Conservation (phyloP, 2,113 vertebrate species). For the Hippocampus barbouri region DNA sequence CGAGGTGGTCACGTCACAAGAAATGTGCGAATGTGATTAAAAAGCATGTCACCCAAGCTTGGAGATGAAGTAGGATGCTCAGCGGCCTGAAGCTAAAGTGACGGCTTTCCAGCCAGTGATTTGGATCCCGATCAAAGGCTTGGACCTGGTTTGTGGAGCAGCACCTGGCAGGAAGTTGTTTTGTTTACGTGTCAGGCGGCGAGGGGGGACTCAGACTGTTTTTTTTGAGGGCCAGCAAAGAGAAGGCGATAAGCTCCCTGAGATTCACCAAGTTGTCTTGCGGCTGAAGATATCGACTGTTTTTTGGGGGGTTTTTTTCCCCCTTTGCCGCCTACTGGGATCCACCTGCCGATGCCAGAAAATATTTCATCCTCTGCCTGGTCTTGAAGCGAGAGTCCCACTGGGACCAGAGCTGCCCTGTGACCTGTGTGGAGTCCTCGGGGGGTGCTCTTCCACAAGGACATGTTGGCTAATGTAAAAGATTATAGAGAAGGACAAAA, state of each 20-base stretch:
- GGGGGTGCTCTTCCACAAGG: slow-evolving; percentile 45
- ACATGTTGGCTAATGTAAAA: slow-evolving; percentile 29
- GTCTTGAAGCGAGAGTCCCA: slow-evolving; percentile 43
- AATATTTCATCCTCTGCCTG: slow-evolving; percentile 60
- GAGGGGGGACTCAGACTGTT: slow-evolving; percentile 41
- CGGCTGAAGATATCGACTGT: slow-evolving; percentile 21
- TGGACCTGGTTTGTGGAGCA: slow-evolving; percentile 71
- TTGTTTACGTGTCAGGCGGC: slow-evolving; percentile 73
- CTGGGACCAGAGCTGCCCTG: slow-evolving; percentile 46
- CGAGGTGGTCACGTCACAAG: slow-evolving; percentile 41
- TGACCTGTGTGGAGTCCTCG: slow-evolving; percentile 41
- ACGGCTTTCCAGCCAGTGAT: slow-evolving; percentile 61
- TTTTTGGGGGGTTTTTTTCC: slow-evolving; percentile 1
- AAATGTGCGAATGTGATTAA: slow-evolving; percentile 51
- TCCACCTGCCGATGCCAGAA: slow-evolving; percentile 73
- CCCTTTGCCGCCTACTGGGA: slow-evolving; percentile 62
- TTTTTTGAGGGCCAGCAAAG: slow-evolving; percentile 30
- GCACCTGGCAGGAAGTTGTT: slow-evolving; percentile 68
- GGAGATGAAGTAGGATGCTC: slow-evolving; percentile 58
- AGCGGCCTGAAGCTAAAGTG: slow-evolving; percentile 61
- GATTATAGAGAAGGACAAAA: slow-evolving; percentile 28
- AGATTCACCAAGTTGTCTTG: slow-evolving; percentile 26
- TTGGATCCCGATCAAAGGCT: slow-evolving; percentile 71
- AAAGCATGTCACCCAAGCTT: slow-evolving; percentile 53
- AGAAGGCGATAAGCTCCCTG: slow-evolving; percentile 42